These are phyloP conservation scores for Ciconia nigra DNA, from an alignment of 2,797 vertebrate species.

Conservation along the genomic window DNA sequence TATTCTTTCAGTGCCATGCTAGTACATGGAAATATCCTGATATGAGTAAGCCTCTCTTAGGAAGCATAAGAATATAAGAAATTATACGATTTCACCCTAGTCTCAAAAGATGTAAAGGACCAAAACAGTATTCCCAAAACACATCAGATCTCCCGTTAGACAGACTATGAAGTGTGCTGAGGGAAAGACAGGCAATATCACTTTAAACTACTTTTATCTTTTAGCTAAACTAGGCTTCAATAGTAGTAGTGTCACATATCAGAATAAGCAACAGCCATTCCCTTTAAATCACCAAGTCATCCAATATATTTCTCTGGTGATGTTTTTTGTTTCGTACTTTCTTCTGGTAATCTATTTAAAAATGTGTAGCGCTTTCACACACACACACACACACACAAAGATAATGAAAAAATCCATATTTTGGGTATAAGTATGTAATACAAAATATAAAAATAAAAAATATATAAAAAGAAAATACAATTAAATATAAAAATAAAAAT, in stretches of 20 bases:
- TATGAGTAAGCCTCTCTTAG: background rate
- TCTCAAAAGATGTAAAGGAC: background rate
- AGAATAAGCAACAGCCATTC: background rate
- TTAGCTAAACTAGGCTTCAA: background rate
- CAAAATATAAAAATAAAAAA: background rate
- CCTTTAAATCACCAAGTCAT: background rate
- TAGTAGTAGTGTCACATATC: background rate
- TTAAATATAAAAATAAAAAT: background rate
- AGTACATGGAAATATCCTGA: background rate
- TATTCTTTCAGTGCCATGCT: background rate
- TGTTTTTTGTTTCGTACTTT: background rate
- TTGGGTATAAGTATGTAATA: background rate
- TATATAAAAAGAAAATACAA: background rate
- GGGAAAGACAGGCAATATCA: background rate
- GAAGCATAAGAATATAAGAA: background rate
- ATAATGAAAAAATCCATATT: background rate
- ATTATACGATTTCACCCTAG: background rate
- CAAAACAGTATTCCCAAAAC: background rate
- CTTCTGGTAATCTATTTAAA: background rate
- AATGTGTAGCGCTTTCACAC: background rate
- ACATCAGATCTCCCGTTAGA: background rate
- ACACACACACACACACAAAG: background rate
- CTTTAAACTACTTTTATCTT: background rate
- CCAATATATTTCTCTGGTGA: background rate
- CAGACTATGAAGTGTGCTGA: background rate